These are phyloP conservation scores for Solenodon paradoxus DNA, from an alignment of 2,113 vertebrate species.

Conservation along the genomic window DNA sequence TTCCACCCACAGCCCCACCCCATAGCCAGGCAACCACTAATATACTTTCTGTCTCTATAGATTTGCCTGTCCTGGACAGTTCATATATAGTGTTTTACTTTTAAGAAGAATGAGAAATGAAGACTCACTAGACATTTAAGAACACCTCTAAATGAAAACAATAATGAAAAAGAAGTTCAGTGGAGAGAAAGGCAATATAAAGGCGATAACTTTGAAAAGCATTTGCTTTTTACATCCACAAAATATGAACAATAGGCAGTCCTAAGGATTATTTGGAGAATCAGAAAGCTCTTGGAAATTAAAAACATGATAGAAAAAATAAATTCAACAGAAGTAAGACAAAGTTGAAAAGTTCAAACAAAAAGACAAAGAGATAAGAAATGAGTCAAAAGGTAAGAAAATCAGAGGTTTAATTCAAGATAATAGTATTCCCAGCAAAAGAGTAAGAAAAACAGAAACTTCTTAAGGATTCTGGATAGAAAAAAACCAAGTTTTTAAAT, in stretches of 20 bases:
- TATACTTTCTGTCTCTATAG: not conserved
- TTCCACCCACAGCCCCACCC: not conserved
- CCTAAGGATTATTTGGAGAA: not conserved
- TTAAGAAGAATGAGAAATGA: not conserved
- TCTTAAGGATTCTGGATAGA: not conserved
- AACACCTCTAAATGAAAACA: not conserved
- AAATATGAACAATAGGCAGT: not conserved
- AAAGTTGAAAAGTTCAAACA: not conserved
- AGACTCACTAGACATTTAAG: not conserved
- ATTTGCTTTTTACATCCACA: not conserved
- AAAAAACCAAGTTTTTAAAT: not conserved
- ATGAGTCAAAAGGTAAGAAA: not conserved
- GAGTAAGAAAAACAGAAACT: not conserved
- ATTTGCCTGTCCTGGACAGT: not conserved
- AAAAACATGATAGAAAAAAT: not conserved
- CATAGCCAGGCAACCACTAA: not conserved
- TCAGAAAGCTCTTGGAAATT: not conserved
- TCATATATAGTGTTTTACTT: not conserved
- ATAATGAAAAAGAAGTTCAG: conserved; percentile 6
- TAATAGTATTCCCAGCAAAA: not conserved
- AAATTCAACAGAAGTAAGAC: not conserved
- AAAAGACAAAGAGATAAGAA: not conserved
- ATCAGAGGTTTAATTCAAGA: not conserved
- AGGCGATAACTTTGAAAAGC: not conserved
- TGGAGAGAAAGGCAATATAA: not conserved